These are phyloP conservation scores for Trichoplusia ni DNA, from an alignment of 1,140 invertebrate genomes.

Conservation along the genomic window DNA sequence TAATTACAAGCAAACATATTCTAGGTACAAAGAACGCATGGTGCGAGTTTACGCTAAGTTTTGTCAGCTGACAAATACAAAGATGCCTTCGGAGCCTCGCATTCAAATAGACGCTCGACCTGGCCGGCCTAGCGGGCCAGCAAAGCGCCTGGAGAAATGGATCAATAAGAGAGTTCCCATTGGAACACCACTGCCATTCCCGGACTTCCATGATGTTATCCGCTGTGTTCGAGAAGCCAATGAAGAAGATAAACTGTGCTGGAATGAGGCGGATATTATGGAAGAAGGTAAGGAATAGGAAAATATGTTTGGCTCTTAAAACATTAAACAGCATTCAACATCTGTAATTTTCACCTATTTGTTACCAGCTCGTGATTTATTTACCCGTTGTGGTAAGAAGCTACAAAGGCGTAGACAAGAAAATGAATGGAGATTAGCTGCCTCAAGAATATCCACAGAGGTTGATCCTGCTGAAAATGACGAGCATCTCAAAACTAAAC, in stretches of 20 bases:
- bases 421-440: conserved; percentile 73
- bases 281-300: conserved; percentile 63
- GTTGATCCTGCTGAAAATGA: conserved; percentile 62
- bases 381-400: conserved; percentile 73
- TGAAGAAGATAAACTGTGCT: conserved; percentile 61
- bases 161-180: conserved; percentile 73
- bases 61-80: conserved; percentile 71
- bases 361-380: conserved; percentile 68
- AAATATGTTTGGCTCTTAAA: not conserved
- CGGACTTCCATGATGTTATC: conserved; percentile 74
- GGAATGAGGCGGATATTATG: conserved; percentile 70
- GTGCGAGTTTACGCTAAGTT: conserved; percentile 70
- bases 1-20: too few species aligned
- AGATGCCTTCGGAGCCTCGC: conserved; percentile 74
- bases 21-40: conserved; percentile 71
- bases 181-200: conserved; percentile 66
- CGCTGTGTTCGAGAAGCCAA: conserved; percentile 68
- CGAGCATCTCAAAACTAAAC: conserved; percentile 52
- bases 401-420: conserved; percentile 74
- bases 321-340: not conserved
- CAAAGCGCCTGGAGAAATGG: conserved; percentile 63
- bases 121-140: conserved; percentile 57
- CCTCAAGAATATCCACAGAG: conserved; percentile 55
- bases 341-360: too few species aligned
- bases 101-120: conserved; percentile 60